These are phyloP conservation scores for Pangasius larnaudii DNA, from an alignment of 2,797 vertebrate genomes.

Conservation along the genomic window DNA sequence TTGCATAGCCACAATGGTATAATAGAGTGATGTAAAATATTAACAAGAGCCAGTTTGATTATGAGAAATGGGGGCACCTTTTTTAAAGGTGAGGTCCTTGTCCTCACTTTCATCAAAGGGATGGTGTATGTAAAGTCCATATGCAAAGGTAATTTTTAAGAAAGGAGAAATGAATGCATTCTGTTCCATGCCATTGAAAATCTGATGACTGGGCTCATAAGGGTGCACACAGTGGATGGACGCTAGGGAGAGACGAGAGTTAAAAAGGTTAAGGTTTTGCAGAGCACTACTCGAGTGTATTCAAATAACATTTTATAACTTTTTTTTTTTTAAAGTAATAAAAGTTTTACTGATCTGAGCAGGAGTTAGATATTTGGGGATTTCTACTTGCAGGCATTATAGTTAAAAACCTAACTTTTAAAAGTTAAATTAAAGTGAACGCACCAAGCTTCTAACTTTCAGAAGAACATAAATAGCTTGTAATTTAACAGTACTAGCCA, in stretches of 20 bases:
- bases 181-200: slow-evolving; percentile 49
- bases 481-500: background rate
- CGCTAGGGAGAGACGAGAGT: slow-evolving; percentile 53
- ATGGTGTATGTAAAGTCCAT: slow-evolving; percentile 37
- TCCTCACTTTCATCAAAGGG: slow-evolving; percentile 43
- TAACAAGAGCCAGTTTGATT: slow-evolving; percentile 53
- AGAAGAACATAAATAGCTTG: background rate
- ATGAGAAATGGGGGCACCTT: slow-evolving; percentile 39
- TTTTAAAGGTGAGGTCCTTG: slow-evolving; percentile 41
- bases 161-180: slow-evolving; percentile 41
- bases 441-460: background rate
- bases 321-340: background rate
- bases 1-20: slow-evolving; percentile 67
- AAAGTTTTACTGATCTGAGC: background rate
- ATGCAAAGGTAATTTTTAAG: slow-evolving; percentile 46
- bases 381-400: background rate
- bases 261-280: background rate
- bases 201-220: slow-evolving; percentile 40
- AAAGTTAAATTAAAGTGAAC: background rate
- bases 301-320: background rate
- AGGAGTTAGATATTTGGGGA: background rate
- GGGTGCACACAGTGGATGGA: slow-evolving; percentile 42
- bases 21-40: slow-evolving; percentile 39
- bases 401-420: background rate
- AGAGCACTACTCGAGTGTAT: background rate